Evolutionary conservation across 2,888 invertebrate genomes (phyloP).

Genomic region (Aphidoletes aphidimyza): DNA sequence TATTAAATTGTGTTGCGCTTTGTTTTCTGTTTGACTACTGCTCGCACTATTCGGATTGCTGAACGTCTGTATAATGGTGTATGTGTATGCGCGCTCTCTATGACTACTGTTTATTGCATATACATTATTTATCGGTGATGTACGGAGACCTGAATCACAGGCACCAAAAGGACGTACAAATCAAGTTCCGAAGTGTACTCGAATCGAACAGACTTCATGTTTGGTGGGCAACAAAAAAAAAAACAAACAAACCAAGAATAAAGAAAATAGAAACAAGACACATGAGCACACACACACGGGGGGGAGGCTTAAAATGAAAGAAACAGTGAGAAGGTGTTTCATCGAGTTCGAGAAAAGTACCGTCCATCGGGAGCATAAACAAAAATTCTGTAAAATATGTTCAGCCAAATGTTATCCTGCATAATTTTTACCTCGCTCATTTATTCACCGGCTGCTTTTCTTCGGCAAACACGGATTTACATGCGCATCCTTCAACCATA

Average conservation of each 20-base stretch:
- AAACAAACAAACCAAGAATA: background rate
- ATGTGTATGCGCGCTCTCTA: background rate
- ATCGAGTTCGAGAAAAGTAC: background rate
- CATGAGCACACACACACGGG: background rate
- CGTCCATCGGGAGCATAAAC: slow-evolving; percentile 13
- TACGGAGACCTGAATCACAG: background rate
- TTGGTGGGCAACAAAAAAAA: background rate
- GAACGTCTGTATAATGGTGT: background rate
- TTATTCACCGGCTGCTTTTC: background rate
- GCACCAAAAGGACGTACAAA: background rate
- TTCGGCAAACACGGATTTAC: background rate
- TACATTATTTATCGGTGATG: slow-evolving; percentile 1
- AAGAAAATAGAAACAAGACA: background rate
- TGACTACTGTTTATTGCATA: background rate
- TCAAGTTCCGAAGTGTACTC: background rate
- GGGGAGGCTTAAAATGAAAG: background rate
- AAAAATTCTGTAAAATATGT: slow-evolving; percentile 19
- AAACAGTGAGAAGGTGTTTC: background rate
- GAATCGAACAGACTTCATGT: background rate
- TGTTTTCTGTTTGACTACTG: slow-evolving; percentile 17
- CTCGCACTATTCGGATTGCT: background rate
- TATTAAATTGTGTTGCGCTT: slow-evolving; percentile 33
- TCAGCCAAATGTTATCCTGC: slow-evolving; percentile 31
- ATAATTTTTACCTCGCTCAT: background rate
- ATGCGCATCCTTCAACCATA: background rate